These are phyloP conservation scores for Cheirogaleus medius DNA, from an alignment of 2,113 vertebrate species.

Conservation along the genomic window DNA sequence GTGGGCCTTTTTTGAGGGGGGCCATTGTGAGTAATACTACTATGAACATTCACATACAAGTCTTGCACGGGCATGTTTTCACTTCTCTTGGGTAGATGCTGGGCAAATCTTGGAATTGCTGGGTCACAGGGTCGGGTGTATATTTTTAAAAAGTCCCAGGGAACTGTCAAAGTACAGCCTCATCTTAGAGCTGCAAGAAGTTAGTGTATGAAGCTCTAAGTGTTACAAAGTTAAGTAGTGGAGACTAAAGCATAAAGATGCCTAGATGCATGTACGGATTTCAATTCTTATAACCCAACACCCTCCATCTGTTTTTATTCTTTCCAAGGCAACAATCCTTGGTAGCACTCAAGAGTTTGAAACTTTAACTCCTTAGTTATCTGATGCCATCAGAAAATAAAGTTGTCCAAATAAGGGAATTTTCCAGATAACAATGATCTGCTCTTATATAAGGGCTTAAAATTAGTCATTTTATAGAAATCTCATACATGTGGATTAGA, in stretches of 20 bases:
- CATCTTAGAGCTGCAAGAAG: not conserved
- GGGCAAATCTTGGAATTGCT: not conserved
- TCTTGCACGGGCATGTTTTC: not conserved
- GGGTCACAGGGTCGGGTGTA: not conserved
- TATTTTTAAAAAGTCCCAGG: not conserved
- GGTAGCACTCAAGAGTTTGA: not conserved
- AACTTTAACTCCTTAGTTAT: not conserved
- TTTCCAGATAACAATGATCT: not conserved
- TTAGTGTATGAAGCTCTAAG: not conserved
- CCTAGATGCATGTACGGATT: not conserved
- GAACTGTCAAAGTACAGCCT: not conserved
- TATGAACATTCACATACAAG: not conserved
- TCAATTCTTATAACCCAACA: not conserved
- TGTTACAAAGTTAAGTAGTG: not conserved
- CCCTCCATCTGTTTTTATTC: not conserved
- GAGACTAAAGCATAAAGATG: accelerated
- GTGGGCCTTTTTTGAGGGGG: not conserved
- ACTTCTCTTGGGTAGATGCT: not conserved
- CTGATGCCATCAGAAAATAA: not conserved
- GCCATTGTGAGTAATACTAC: not conserved
- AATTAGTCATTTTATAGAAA: not conserved
- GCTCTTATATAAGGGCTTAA: not conserved
- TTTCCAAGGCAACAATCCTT: not conserved
- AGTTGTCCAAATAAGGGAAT: not conserved
- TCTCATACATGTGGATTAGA: not conserved